Conservation (phyloP, 2,113 vertebrate genomes). For the Rousettus leschenaultii region DNA sequence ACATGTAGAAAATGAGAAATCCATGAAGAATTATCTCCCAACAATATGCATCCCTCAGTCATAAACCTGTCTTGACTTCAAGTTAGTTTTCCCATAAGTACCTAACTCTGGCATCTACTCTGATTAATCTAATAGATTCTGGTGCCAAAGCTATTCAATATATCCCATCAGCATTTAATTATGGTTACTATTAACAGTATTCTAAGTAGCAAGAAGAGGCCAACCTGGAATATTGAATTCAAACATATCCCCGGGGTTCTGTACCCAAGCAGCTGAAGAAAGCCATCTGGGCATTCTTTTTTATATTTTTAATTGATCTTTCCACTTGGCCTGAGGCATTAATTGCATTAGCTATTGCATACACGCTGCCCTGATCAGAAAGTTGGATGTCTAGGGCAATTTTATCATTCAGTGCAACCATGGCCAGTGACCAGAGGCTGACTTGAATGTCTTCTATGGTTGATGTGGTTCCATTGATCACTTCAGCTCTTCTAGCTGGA, state of each 20-base stretch:
- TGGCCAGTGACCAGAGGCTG: neutral
- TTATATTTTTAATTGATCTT: conserved; percentile 6
- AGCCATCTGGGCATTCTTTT: neutral
- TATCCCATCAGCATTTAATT: neutral
- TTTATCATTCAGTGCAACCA: neutral
- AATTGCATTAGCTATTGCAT: neutral
- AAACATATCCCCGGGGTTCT: neutral
- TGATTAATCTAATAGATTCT: neutral
- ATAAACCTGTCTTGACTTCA: neutral
- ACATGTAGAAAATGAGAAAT: neutral
- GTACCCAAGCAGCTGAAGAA: neutral
- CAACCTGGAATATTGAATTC: neutral
- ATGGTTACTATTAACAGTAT: neutral
- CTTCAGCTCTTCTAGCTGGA: neutral
- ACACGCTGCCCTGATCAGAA: neutral
- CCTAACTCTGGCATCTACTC: neutral
- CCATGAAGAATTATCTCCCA: neutral
- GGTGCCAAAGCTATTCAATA: neutral
- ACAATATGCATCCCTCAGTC: neutral
- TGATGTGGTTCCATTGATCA: conserved; percentile 12
- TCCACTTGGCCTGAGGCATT: neutral
- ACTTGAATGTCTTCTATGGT: neutral
- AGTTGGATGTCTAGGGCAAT: neutral
- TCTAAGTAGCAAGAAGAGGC: neutral
- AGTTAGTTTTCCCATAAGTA: neutral